Conservation (phyloP, 1,140 invertebrate species). For the Lasioglossum albipes region DNA sequence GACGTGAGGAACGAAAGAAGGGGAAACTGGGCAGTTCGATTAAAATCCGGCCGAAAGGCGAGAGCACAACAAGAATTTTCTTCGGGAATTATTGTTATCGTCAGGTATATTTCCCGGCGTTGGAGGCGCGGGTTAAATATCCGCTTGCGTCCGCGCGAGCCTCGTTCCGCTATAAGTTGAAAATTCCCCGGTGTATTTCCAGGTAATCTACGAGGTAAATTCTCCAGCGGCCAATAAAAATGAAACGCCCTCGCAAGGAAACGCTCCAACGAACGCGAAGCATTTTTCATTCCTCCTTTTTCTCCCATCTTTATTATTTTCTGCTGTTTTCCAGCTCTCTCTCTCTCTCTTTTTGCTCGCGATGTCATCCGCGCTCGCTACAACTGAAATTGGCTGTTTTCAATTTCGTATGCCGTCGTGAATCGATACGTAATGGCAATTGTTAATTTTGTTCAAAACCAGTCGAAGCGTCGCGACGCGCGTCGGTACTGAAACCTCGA, state of each 20-base stretch:
- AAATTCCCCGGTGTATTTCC: constrained; percentile 43
- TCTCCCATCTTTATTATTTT: constrained; percentile 13
- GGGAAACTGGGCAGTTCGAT: constrained; percentile 17
- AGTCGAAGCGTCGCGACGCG: too few relatives aligned
- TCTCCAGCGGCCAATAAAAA: constrained; percentile 48
- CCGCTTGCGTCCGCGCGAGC: constrained; percentile 13
- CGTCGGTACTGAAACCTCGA: too few relatives aligned
- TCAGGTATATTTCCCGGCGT: constrained; percentile 42
- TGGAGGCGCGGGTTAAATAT: constrained; percentile 36
- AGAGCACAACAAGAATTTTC: constrained; percentile 33
- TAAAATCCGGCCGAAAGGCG: constrained; percentile 35
- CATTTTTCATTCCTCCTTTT: constrained; percentile 12
- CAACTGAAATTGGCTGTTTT: constrained; percentile 8
- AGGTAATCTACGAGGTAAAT: constrained; percentile 48
- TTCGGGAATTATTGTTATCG: constrained; percentile 45
- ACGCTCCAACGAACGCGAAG: constrained; percentile 17
- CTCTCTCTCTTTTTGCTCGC: too few relatives aligned
- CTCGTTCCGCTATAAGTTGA: constrained; percentile 23
- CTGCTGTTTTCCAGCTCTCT: too few relatives aligned
- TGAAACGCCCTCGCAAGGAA: constrained; percentile 35
- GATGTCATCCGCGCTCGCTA: constrained; percentile 28
- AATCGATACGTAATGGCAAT: too few relatives aligned
- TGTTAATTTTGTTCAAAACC: not conserved
- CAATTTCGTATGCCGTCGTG: not conserved
- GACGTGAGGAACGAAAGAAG: not conserved